Evolutionary conservation across 2,797 vertebrate species (phyloP).

Genomic region (Knipowitschia caucasica): DNA sequence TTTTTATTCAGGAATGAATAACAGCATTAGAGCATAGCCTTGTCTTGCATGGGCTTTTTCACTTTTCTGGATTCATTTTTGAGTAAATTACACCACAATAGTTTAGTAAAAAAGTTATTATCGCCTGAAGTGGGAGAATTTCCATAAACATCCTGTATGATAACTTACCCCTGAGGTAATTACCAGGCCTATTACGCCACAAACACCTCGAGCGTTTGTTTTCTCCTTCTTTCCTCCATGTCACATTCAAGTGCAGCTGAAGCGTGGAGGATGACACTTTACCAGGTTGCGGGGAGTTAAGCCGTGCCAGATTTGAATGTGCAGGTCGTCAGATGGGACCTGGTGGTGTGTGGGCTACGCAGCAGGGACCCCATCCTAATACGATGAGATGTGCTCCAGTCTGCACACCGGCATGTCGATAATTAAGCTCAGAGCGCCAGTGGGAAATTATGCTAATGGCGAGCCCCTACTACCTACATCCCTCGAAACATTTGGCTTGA

Average conservation of each 20-base stretch:
- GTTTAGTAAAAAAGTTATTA: too few relatives aligned
- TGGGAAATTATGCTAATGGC: conserved; percentile 75
- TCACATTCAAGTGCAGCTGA: neutral
- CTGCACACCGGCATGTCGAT: conserved; percentile 65
- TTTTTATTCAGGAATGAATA: too few relatives aligned
- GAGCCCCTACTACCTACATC: conserved; percentile 50
- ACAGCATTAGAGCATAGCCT: too few relatives aligned
- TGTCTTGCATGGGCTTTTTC: too few relatives aligned
- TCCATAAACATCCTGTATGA: neutral
- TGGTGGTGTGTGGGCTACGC: conserved; percentile 47
- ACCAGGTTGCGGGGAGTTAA: conserved; percentile 34
- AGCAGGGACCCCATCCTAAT: conserved; percentile 64
- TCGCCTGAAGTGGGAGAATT: too few relatives aligned
- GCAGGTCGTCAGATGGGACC: conserved; percentile 61
- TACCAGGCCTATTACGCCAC: neutral
- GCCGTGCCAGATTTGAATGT: conserved; percentile 50
- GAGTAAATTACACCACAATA: too few relatives aligned
- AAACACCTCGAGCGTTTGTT: neutral
- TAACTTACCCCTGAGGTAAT: neutral
- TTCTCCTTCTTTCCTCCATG: conserved; percentile 14
- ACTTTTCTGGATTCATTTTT: too few relatives aligned
- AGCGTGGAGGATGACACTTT: conserved; percentile 43
- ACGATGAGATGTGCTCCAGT: conserved; percentile 61
- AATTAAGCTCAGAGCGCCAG: conserved; percentile 68
- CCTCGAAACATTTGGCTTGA: conserved; percentile 48